Base-by-base conservation (phyloP, 2,113 vertebrate species). In the Meriones unguiculatus region DNA sequence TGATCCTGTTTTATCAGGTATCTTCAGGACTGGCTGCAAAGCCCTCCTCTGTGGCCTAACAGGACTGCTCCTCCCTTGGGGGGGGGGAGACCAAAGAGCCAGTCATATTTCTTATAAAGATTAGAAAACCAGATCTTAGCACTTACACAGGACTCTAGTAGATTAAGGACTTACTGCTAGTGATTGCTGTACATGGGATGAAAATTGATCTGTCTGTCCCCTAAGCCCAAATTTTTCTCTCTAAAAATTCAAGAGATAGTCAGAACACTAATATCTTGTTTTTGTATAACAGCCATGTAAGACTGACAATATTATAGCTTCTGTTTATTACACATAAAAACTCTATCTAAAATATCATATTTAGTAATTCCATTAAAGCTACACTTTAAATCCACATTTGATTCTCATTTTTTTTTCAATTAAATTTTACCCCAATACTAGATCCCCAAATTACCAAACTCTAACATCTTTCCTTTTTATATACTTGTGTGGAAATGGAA, bases 401-500 rank as follows among this genome's bases (percentile, higher is more conserved):
- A 67, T 57, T 90, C 11, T 2, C 67, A 88, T 65, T 50, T 85
- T 17, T 73, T 81, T 70, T 35, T 32, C 10, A 25, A 15, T 35
- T 69, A 52, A 22, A 52, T 25, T 75, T 15, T 18, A 67, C 17
- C 11, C 32, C 57, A 22, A 64, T 69, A 8, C 38, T 38, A 2
- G 69, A 73, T 85, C 59, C n/a, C 7, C 17, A 93, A 65, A 54
- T 77, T n/a, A 7, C 57, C 46, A 32, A 64, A 77, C 52, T 82
- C 87, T 87, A 35, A 46, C 7, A 15, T 94, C 62, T 91, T 81
- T 89, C 54, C 65, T 93, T 67, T 78, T 64, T 77, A 65, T 86
- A 57, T 73, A 54, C 32, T 75, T 92, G 20, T 14, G 5, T 54
- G 46, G 32, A 67, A 41, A 72, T 89, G 10, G 52, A 89, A 57